Evolutionary conservation across 2,888 invertebrate species (phyloP), one percentile per base, ranked within the genome.

Genomic region (Agriopis marginaria): DNA sequence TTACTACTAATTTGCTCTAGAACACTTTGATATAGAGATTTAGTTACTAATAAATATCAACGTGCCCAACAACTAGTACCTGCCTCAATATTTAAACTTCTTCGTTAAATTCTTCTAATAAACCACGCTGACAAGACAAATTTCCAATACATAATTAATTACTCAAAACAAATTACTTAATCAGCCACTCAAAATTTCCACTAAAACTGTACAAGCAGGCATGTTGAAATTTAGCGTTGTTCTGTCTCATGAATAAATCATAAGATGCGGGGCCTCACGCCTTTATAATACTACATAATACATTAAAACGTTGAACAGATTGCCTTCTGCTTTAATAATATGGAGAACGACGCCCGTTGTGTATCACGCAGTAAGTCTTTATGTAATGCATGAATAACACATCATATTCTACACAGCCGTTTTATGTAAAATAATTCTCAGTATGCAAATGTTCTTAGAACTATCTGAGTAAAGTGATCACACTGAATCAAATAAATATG

Each of bases 221-320:
- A 88, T 90, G 91, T 89, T 92, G 90, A 90, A 92, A 93, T 92
- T 91, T 89, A 87, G 88, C 91, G 86, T 87, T 87, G 86, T 84
- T 86, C 87, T 84, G 81, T 78, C 89, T 94, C 92, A 94, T 94
- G 93, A 93, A 93, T 94, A 93, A 93, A 93, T 93, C 93, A 94
- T 93, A 92, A 90, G 91, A 91, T 90, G 87, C 90, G 87, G 87
- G 83, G 90, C 86, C 88, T 86, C 86, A 83, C 89, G 91, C 92
- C 91, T 90, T 93, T 90, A 90, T 94, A 93, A 94, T 93, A 91
- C 93, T 91, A 92, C 92, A 90, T 94, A 93, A 94, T 93, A 93
- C 93, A 93, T 93, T 93, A 92, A 92, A 93, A 93, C 92, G 88
- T 79, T 85, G 88, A 89, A 93, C 93, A 92, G 92, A 93, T 93